A percentile compares a stretch with the other conserved stretches of the same genome.
Evolutionary conservation across 2,797 vertebrate genomes (phyloP).

Genomic region (Centropyge bicolor): DNA sequence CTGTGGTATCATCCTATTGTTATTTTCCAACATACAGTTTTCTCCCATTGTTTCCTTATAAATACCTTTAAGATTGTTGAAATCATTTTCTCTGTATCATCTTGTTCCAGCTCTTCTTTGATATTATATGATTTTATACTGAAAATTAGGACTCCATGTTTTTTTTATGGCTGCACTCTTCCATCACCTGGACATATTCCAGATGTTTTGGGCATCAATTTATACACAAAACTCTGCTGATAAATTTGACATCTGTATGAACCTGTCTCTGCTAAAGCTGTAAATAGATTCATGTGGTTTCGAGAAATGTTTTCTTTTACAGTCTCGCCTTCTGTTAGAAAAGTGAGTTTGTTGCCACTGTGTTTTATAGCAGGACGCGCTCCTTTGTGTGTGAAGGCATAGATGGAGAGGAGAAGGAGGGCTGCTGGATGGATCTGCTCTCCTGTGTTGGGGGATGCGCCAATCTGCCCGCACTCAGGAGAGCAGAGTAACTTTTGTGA

Average conservation of each 20-base stretch:
- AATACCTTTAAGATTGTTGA: background rate
- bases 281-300: background rate
- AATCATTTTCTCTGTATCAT: background rate
- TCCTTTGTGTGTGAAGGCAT: slow-evolving; percentile 29
- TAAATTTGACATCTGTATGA: background rate
- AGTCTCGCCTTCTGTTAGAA: slow-evolving; percentile 8
- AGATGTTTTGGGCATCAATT: background rate
- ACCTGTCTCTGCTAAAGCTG: background rate
- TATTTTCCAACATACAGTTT: too few relatives aligned
- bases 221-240: too few relatives aligned
- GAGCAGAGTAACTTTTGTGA: slow-evolving; percentile 81
- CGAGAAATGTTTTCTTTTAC: background rate
- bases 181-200: background rate
- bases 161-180: background rate
- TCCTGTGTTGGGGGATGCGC: slow-evolving; percentile 62
- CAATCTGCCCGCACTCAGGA: slow-evolving; percentile 67
- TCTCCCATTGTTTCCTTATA: background rate
- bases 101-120: slow-evolving; percentile 6
- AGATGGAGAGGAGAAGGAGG: slow-evolving; percentile 20
- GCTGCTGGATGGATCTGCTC: slow-evolving; percentile 47
- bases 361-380: slow-evolving; percentile 28
- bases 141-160: background rate
- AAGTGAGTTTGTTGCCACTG: slow-evolving; percentile 22
- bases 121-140: background rate
- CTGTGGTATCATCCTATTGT: background rate